Evolutionary conservation across 92 coral and sea anemone species (phyloP).

Genomic region (Paramuricea clavata): DNA sequence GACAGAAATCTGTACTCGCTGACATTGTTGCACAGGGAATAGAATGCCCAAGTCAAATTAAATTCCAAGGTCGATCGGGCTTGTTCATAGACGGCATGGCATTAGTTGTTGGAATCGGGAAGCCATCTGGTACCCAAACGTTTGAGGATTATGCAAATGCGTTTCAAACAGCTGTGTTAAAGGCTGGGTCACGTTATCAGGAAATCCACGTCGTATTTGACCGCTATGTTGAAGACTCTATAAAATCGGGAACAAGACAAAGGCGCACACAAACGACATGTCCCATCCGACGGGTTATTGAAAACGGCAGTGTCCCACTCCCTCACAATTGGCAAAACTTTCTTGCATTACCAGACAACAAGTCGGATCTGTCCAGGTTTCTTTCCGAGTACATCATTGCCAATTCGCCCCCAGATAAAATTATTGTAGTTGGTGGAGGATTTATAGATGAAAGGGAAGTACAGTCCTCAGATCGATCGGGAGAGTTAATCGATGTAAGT

Average conservation of each 20-base stretch:
- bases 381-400: conserved; percentile 59
- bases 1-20: conserved; percentile 66
- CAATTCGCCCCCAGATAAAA: conserved; percentile 56
- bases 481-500: conserved; percentile 57
- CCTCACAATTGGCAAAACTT: conserved; percentile 70
- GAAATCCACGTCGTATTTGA: conserved; percentile 72
- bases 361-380: conserved; percentile 72
- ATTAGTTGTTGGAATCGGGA: conserved; percentile 59
- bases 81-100: conserved; percentile 25
- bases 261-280: conserved; percentile 44
- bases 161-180: conserved; percentile 54
- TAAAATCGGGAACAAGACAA: conserved; percentile 72
- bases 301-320: conserved; percentile 62
- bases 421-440: conserved; percentile 63
- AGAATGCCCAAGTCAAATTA: conserved; percentile 54
- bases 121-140: conserved; percentile 65
- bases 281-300: conserved; percentile 61
- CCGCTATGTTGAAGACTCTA: conserved; percentile 55
- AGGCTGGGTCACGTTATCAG: conserved; percentile 66
- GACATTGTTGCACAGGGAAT: conserved; percentile 62
- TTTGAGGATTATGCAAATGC: conserved; percentile 58
- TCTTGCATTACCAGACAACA: conserved; percentile 76
- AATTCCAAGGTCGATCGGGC: conserved; percentile 53
- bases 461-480: conserved; percentile 44
- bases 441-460: conserved; percentile 62